phyloP scores from a whole-genome alignment of 1,140 invertebrate species.

The Diprion similis region DNA sequence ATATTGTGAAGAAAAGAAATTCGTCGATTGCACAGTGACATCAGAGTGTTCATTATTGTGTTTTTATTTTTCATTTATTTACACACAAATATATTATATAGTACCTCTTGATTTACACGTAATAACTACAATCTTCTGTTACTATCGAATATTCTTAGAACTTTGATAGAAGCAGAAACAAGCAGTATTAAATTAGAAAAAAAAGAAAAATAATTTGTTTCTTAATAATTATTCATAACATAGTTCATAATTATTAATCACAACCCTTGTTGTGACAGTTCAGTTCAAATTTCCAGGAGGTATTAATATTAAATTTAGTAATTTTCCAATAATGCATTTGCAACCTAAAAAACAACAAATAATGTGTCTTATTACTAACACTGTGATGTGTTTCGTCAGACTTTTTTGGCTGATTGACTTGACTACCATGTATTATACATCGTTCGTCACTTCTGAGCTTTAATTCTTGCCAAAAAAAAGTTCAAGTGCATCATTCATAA shows the following conservation, averaged over 20 bases:
- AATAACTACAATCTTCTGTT: constrained; percentile 42
- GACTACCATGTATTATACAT: too few species aligned
- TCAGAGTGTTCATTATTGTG: background rate
- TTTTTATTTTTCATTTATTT: constrained; percentile 51
- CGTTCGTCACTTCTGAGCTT: too few species aligned
- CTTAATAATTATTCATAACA: constrained; percentile 22
- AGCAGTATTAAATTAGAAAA: constrained; percentile 23
- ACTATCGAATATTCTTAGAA: background rate
- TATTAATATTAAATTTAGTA: background rate
- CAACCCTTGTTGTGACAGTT: background rate
- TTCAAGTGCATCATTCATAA: too few species aligned
- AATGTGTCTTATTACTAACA: too few species aligned
- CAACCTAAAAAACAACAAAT: too few species aligned
- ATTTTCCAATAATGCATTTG: too few species aligned
- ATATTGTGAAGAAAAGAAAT: too few species aligned
- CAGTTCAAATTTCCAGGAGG: background rate
- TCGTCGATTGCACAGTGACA: too few species aligned
- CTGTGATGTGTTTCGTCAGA: too few species aligned
- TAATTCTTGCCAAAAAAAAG: too few species aligned
- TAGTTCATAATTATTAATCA: background rate
- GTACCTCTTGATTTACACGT: constrained; percentile 53
- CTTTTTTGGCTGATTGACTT: too few species aligned
- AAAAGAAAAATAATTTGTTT: constrained; percentile 9
- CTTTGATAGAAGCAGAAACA: background rate
- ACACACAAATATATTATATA: constrained; percentile 60